Percentiles rank a stretch among this genome's conserved stretches.
phyloP scores from a whole-genome alignment of 2,113 vertebrate genomes.

The Tragelaphus buxtoni region DNA sequence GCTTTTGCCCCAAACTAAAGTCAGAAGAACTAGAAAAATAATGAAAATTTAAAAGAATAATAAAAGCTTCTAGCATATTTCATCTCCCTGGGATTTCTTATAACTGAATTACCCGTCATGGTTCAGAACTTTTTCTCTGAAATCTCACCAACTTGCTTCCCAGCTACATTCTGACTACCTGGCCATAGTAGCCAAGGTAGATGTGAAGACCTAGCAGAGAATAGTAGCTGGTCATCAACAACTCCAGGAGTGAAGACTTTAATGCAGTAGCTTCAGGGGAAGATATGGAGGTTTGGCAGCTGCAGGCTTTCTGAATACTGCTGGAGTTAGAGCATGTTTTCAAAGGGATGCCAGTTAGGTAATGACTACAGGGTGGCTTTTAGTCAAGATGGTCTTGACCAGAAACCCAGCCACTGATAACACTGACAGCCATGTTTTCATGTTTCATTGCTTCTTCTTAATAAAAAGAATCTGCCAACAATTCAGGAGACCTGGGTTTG shows the following conservation, averaged over 20 bases:
- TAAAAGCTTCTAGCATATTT: background rate
- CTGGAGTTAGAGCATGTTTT: background rate
- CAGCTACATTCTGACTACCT: background rate
- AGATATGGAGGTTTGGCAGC: background rate
- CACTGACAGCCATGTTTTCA: background rate
- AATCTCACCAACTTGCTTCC: background rate
- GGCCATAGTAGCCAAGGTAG: background rate
- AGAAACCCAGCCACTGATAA: background rate
- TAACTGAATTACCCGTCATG: background rate
- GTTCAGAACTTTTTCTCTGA: background rate
- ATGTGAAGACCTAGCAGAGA: background rate
- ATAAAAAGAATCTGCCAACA: background rate
- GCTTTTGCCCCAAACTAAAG: background rate
- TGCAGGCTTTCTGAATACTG: background rate
- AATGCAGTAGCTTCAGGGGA: background rate
- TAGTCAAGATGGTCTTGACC: background rate
- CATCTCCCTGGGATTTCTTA: background rate
- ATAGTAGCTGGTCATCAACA: background rate
- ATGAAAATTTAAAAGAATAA: slow-evolving; percentile 11
- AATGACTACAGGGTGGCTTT: background rate
- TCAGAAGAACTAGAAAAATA: background rate
- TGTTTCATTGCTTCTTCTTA: background rate
- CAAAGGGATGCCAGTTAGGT: background rate
- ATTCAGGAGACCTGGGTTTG: background rate
- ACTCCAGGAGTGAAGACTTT: background rate